These are phyloP conservation scores for Argynnis bischoffii DNA, from an alignment of 2,888 invertebrate genomes.

Conservation along the genomic window DNA sequence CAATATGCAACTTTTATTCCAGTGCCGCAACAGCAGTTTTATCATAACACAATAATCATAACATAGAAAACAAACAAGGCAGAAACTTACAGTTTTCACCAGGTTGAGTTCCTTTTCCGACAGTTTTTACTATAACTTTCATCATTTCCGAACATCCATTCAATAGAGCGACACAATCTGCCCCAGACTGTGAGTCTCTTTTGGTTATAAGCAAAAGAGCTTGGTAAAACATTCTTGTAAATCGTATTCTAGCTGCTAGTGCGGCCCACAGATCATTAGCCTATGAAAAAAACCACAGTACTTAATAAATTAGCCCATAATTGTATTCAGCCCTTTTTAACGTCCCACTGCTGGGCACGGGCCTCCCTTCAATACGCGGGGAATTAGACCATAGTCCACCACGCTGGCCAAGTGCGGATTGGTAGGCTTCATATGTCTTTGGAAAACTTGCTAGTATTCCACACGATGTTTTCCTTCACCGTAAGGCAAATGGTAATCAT, in stretches of 20 bases:
- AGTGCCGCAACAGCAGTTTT: neutral
- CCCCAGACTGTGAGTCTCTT: conserved; percentile 84
- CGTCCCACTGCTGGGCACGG: too few relatives aligned
- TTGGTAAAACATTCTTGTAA: conserved; percentile 93
- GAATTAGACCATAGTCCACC: too few relatives aligned
- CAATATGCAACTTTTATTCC: too few relatives aligned
- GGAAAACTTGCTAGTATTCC: too few relatives aligned
- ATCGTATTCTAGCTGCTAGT: conserved; percentile 91
- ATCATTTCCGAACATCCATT: conserved; percentile 92
- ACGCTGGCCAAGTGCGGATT: too few relatives aligned
- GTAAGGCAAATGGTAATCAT: too few relatives aligned
- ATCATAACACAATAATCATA: neutral
- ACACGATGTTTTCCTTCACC: too few relatives aligned
- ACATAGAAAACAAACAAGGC: neutral
- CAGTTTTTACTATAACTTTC: conserved; percentile 89
- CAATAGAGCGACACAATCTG: conserved; percentile 91
- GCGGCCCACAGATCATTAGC: conserved; percentile 80
- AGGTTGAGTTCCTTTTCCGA: conserved; percentile 86
- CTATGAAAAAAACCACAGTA: conserved; percentile 46
- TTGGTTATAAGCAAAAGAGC: conserved; percentile 87
- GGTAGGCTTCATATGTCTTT: too few relatives aligned
- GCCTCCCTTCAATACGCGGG: too few relatives aligned
- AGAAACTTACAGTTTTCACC: conserved; percentile 80
- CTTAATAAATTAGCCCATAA: too few relatives aligned
- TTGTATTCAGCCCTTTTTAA: too few relatives aligned